Percentiles rank a stretch among this genome's conserved stretches.
Conservation (phyloP, 2,888 invertebrate genomes). For the Lamellibrachia satsuma region DNA sequence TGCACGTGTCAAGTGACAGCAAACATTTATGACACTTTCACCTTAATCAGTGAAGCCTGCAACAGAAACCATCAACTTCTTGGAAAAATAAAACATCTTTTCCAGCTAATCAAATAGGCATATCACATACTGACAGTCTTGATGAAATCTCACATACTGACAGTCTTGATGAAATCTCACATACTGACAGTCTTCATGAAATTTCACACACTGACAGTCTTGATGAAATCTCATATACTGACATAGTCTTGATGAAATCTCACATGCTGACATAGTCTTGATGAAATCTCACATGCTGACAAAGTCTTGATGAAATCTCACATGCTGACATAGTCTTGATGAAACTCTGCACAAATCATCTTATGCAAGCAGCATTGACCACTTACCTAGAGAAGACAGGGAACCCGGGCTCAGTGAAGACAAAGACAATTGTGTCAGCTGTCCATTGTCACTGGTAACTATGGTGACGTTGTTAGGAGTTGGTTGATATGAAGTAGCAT, state of each 20-base stretch:
- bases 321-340: no score
- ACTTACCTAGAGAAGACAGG: background rate
- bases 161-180: no score
- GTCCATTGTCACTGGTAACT: background rate
- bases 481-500: background rate
- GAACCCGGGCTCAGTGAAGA: background rate
- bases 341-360: background rate
- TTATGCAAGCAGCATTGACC: background rate
- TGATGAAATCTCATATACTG: no score
- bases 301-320: no score
- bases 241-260: no score
- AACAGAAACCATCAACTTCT: background rate
- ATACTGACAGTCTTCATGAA: no score
- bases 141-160: no score
- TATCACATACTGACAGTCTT: no score
- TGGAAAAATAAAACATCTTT: background rate
- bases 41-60: background rate
- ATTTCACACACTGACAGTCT: no score
- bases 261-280: no score
- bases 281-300: no score
- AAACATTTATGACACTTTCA: background rate
- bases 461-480: background rate
- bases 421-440: background rate
- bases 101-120: background rate
- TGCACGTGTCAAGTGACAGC: background rate